These are phyloP conservation scores for Phataginus tricuspis DNA, from an alignment of 2,797 vertebrate species.

Conservation along the genomic window DNA sequence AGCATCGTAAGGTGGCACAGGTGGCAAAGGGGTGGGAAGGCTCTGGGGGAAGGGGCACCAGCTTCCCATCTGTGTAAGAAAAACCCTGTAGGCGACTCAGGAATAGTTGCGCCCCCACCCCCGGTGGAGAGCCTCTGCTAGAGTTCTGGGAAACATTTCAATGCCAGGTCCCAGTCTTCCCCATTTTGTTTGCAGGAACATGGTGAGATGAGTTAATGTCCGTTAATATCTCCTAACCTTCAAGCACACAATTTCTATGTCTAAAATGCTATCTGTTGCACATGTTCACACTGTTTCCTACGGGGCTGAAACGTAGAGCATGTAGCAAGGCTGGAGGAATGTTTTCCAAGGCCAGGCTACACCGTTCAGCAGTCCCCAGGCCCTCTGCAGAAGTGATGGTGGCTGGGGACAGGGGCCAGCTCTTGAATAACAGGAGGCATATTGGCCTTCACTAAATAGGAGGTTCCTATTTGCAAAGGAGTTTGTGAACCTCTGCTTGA, in stretches of 20 bases:
- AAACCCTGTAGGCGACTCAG: background rate
- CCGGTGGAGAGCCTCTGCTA: background rate
- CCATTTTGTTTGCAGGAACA: slow-evolving; percentile 88
- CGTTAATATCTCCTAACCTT: slow-evolving; percentile 93
- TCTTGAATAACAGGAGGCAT: background rate
- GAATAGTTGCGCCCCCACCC: background rate
- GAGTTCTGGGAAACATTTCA: background rate
- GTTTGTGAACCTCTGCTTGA: background rate
- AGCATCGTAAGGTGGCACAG: slow-evolving; percentile 28
- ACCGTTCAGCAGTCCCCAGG: background rate
- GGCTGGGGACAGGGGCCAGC: background rate
- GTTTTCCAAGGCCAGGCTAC: slow-evolving; percentile 79
- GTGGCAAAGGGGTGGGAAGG: slow-evolving; percentile 89
- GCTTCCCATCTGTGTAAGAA: background rate
- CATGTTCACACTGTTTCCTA: slow-evolving; percentile 92
- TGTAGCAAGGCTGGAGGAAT: slow-evolving; percentile 88
- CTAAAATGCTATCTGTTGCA: slow-evolving; percentile 89
- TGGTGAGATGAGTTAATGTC: slow-evolving; percentile 91
- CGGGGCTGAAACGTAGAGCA: slow-evolving; percentile 92
- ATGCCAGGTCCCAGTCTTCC: slow-evolving; percentile 85
- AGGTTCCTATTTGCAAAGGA: background rate
- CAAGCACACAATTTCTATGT: slow-evolving; percentile 91
- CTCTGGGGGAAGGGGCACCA: no score
- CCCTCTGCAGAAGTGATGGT: rapidly evolving
- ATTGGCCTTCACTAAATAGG: background rate